Conservation (phyloP, 2,113 vertebrate genomes). For the Myotis yumanensis region DNA sequence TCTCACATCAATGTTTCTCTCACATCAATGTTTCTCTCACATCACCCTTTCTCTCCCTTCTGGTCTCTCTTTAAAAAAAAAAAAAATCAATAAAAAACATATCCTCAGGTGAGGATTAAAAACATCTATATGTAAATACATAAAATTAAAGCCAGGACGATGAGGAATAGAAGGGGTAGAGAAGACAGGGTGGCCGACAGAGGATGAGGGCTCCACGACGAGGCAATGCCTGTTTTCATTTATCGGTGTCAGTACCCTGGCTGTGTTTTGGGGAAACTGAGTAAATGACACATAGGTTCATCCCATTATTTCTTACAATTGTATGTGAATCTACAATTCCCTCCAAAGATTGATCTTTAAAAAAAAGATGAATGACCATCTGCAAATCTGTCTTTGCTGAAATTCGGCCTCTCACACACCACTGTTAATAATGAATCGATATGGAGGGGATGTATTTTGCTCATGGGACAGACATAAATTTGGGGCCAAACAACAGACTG, state of each 20-base stretch:
- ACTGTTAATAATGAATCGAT: neutral
- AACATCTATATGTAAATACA: neutral
- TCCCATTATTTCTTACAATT: neutral
- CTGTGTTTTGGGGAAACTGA: neutral
- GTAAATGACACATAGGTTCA: fast-evolving
- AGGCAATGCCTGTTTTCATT: neutral
- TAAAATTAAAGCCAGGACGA: neutral
- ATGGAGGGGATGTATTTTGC: neutral
- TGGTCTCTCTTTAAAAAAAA: neutral
- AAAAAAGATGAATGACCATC: neutral
- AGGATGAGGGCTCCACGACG: too few relatives aligned
- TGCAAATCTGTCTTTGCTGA: neutral
- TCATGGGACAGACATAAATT: neutral
- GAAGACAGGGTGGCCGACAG: too few relatives aligned
- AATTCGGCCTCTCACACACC: neutral
- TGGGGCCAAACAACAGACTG: neutral
- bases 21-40: too few relatives aligned
- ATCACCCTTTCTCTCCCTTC: too few relatives aligned
- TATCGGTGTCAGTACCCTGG: neutral
- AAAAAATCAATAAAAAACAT: too few relatives aligned
- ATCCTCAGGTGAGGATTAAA: neutral
- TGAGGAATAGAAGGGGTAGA: too few relatives aligned
- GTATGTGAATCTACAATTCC: neutral
- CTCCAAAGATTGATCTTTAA: neutral
- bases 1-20: too few relatives aligned